These are phyloP conservation scores for Pseudopodoces humilis DNA, from an alignment of 2,113 vertebrate genomes.

Conservation along the genomic window DNA sequence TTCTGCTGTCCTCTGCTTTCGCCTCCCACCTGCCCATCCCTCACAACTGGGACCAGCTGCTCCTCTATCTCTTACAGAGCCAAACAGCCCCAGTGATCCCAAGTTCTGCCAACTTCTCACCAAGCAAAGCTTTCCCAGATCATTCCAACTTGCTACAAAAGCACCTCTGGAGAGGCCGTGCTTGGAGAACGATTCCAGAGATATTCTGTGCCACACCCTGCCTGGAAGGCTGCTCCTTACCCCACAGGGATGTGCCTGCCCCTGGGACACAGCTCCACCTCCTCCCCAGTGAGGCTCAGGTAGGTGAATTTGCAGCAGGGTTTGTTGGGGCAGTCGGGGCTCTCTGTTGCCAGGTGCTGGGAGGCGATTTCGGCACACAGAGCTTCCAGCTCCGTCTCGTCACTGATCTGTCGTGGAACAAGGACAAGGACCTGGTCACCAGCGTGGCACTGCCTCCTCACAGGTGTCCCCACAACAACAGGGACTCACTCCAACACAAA, in stretches of 20 bases:
- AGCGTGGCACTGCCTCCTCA: fast-evolving
- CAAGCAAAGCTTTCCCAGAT: not conserved
- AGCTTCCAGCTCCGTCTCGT: constrained; percentile 90
- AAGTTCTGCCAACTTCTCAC: not conserved
- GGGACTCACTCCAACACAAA: fast-evolving
- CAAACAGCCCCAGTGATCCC: not conserved
- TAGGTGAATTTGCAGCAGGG: constrained; percentile 96
- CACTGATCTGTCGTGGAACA: constrained; percentile 76
- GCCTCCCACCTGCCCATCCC: fast-evolving
- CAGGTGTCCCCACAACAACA: not conserved
- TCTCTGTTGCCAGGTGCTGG: constrained; percentile 89
- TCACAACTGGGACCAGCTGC: not conserved
- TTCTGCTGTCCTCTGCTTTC: not conserved
- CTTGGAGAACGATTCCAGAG: not conserved
- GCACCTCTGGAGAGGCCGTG: not conserved
- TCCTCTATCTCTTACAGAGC: not conserved
- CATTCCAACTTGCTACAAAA: not conserved
- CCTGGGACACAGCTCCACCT: constrained; percentile 90
- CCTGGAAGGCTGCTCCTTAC: constrained; percentile 69
- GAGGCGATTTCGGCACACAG: constrained; percentile 93
- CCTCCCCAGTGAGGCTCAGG: constrained; percentile 90
- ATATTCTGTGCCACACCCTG: fast-evolving
- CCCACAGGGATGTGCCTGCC: constrained; percentile 87
- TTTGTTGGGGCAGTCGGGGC: constrained; percentile 90
- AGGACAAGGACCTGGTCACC: not conserved